phyloP scores from a whole-genome alignment of 2,113 vertebrate species.

The Conger conger region DNA sequence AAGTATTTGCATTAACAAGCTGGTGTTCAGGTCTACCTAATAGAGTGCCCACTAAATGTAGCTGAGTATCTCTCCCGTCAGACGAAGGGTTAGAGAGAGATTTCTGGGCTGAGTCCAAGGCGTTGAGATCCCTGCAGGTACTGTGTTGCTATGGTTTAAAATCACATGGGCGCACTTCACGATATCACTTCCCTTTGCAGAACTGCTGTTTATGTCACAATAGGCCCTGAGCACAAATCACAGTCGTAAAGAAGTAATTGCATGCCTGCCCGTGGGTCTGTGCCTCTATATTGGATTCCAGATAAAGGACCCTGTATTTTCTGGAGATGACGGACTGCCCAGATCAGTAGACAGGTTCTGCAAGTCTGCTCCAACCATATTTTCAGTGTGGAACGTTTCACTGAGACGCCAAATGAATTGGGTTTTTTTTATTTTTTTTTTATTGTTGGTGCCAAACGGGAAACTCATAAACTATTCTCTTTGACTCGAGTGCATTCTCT shows the following conservation, averaged over 20 bases:
- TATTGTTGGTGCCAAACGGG: conserved; percentile 18
- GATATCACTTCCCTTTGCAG: background rate
- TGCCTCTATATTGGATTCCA: too few relatives aligned
- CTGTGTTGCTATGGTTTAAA: background rate
- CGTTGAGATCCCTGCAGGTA: background rate
- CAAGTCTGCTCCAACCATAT: too few relatives aligned
- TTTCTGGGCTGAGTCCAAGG: background rate
- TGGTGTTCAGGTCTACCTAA: too few relatives aligned
- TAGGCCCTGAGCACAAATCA: background rate
- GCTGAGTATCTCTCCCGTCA: background rate
- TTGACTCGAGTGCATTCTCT: conserved; percentile 14
- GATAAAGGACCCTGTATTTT: background rate
- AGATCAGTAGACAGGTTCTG: background rate
- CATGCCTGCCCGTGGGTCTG: background rate
- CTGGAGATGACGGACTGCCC: background rate
- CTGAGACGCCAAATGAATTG: background rate
- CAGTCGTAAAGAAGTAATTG: background rate
- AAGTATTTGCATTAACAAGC: too few relatives aligned
- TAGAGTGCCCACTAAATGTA: too few relatives aligned
- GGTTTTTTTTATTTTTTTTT: background rate
- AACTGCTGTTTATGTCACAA: background rate
- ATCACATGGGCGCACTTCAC: background rate
- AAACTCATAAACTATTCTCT: conserved; percentile 16
- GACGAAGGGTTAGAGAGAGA: background rate
- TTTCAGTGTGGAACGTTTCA: background rate